A percentile compares a stretch with the other conserved stretches of the same genome.
phyloP scores from a whole-genome alignment of 2,797 vertebrate species.

The Hypotaenidia okinawae region DNA sequence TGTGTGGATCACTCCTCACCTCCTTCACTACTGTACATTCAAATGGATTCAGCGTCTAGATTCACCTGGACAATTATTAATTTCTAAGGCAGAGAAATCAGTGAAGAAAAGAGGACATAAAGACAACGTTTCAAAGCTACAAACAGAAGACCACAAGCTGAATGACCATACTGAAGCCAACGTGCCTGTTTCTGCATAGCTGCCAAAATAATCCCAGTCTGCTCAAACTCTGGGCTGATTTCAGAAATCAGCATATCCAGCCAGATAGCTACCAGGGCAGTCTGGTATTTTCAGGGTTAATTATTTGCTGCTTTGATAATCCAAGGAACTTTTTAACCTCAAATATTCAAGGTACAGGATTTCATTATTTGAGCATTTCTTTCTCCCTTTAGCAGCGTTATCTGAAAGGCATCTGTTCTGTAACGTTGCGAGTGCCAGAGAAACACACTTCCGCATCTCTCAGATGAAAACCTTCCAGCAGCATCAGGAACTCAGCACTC shows the following conservation, averaged over 20 bases:
- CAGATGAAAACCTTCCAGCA: slow-evolving; percentile 6
- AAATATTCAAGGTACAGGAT: neutral
- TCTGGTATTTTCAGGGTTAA: neutral
- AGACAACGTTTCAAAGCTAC: neutral
- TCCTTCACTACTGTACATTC: neutral
- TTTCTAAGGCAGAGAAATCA: neutral
- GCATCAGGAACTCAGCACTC: neutral
- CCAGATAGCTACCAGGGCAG: accelerated
- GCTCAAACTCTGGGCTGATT: neutral
- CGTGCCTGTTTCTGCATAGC: neutral
- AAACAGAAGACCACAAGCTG: neutral
- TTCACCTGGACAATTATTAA: neutral
- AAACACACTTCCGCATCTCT: neutral
- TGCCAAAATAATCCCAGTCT: neutral
- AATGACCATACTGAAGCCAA: neutral
- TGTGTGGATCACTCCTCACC: neutral
- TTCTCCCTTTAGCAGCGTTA: neutral
- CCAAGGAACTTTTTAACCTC: neutral
- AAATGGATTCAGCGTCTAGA: neutral
- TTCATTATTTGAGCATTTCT: slow-evolving; percentile 11
- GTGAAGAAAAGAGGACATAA: neutral
- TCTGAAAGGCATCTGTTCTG: neutral
- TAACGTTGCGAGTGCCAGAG: neutral
- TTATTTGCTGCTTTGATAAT: neutral
- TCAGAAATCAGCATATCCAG: neutral